These are phyloP conservation scores for Drosophila truncata DNA, from an alignment of 1,140 invertebrate genomes.

Conservation along the genomic window DNA sequence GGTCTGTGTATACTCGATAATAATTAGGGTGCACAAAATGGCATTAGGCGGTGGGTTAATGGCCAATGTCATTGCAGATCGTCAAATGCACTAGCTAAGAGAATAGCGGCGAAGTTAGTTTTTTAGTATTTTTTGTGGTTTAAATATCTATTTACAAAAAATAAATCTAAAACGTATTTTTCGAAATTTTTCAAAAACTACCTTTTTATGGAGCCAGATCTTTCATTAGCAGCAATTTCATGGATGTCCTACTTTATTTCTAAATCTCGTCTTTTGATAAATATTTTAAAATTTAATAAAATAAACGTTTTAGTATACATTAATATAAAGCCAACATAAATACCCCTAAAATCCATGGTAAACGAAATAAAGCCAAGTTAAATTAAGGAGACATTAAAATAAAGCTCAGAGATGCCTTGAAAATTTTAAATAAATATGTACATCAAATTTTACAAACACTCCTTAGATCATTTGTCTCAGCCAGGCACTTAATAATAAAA, in stretches of 20 bases:
- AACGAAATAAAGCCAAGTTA: no score
- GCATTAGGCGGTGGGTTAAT: conserved; percentile 52
- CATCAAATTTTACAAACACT: not conserved
- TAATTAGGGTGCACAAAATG: conserved; percentile 56
- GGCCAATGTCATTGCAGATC: conserved; percentile 28
- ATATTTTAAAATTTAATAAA: no score
- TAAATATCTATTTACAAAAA: not conserved
- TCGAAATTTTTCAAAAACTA: no score
- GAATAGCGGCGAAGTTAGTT: not conserved
- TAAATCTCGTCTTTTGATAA: not conserved
- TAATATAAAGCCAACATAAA: no score
- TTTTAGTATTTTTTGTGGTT: no score
- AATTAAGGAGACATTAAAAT: not conserved
- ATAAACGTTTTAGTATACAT: no score
- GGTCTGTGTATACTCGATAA: conserved; percentile 33
- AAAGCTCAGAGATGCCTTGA: not conserved
- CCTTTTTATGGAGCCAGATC: no score
- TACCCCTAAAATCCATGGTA: no score
- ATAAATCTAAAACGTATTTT: not conserved
- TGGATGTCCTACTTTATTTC: not conserved
- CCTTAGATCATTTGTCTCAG: not conserved
- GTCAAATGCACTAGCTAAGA: not conserved
- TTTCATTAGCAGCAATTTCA: no score
- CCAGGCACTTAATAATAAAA: not conserved
- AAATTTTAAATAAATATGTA: no score